phyloP scores from a whole-genome alignment of 2,888 invertebrate species.

The Microctonus aethiopoides region DNA sequence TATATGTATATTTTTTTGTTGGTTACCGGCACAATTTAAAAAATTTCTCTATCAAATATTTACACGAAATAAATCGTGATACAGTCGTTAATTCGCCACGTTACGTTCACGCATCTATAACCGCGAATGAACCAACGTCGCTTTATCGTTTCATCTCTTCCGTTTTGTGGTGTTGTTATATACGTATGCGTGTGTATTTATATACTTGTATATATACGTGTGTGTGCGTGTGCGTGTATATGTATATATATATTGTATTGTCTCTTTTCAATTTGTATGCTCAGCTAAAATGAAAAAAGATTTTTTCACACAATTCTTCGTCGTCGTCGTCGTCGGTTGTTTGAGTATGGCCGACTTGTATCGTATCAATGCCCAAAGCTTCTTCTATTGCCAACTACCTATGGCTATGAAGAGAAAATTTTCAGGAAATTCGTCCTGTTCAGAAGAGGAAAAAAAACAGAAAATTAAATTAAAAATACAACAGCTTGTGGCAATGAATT shows the following conservation, averaged over 20 bases:
- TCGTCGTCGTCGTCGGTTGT: constrained; percentile 60
- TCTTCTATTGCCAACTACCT: not conserved
- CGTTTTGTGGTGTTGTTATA: not conserved
- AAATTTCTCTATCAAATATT: not conserved
- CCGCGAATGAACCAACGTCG: constrained; percentile 2
- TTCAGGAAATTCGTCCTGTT: not conserved
- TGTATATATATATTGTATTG: not conserved
- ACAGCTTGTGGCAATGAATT: not conserved
- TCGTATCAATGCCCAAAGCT: not conserved
- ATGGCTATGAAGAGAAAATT: not conserved
- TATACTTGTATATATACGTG: not conserved
- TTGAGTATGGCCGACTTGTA: constrained; percentile 60
- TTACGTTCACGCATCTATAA: constrained; percentile 4
- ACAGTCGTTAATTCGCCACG: constrained; percentile 14
- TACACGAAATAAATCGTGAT: not conserved
- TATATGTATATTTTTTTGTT: not conserved
- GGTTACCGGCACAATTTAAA: not conserved
- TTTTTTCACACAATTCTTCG: constrained; percentile 38
- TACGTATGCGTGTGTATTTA: not conserved
- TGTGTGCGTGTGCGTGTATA: not conserved
- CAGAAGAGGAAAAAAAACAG: not conserved
- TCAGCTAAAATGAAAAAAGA: not conserved
- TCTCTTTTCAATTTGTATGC: not conserved
- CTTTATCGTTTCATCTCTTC: constrained; percentile 24
- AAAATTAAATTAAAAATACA: not conserved